Percentiles rank a stretch among this genome's conserved stretches.
Conservation (phyloP, 2,888 invertebrate species). For the Oasisia sp. region DNA sequence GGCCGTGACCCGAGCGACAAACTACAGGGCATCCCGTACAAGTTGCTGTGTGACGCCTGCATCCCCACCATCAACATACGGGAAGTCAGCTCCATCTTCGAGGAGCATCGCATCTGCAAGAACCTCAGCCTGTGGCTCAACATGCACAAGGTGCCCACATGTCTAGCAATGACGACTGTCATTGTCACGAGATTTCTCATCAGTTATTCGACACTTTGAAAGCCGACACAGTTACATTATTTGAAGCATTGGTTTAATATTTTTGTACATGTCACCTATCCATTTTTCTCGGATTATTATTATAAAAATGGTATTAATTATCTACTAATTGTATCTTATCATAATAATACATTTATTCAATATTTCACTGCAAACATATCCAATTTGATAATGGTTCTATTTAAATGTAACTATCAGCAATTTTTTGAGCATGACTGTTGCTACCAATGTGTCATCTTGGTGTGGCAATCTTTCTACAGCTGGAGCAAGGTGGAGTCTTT, state of each 20-base stretch:
- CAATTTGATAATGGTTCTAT: no score
- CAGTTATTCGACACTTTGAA: neutral
- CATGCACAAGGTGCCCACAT: conserved; percentile 22
- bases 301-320: no score
- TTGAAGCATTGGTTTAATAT: no score
- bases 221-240: no score
- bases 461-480: conserved; percentile 26
- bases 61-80: conserved; percentile 62
- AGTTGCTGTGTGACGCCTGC: conserved; percentile 63
- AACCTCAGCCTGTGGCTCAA: conserved; percentile 59
- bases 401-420: no score
- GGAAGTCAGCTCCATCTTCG: conserved; percentile 64
- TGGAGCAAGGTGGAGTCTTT: conserved; percentile 62
- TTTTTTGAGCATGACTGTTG: neutral
- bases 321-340: no score
- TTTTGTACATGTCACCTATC: no score
- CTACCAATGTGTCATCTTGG: neutral
- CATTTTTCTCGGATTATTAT: no score
- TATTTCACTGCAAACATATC: no score
- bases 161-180: neutral
- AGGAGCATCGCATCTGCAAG: conserved; percentile 65
- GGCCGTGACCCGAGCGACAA: conserved; percentile 61
- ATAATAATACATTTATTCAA: no score
- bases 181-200: neutral
- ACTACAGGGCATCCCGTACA: conserved; percentile 62